These are phyloP conservation scores for Scrobipalpa atriplicella DNA, from an alignment of 2,888 invertebrate species.

Conservation along the genomic window DNA sequence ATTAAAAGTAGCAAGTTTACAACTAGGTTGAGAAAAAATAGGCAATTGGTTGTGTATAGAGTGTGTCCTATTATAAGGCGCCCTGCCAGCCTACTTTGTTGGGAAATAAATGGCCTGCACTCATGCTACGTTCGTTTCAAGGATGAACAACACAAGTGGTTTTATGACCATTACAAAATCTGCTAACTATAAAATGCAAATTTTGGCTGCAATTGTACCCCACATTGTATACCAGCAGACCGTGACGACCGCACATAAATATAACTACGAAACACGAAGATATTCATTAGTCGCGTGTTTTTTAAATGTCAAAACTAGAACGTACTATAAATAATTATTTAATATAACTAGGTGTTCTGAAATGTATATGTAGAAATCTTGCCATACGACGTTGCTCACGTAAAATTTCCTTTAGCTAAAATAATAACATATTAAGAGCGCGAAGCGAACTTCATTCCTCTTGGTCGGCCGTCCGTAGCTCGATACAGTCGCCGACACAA, in stretches of 20 bases:
- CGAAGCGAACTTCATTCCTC: slow-evolving; percentile 64
- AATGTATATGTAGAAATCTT: slow-evolving; percentile 10
- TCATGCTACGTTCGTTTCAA: slow-evolving; percentile 7
- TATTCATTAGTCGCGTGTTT: slow-evolving; percentile 59
- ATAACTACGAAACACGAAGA: slow-evolving; percentile 49
- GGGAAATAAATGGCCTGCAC: neutral
- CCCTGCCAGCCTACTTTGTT: neutral
- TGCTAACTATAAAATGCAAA: slow-evolving; percentile 69
- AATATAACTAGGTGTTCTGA: slow-evolving; percentile 2
- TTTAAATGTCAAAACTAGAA: slow-evolving; percentile 43
- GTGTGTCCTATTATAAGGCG: slow-evolving; percentile 10
- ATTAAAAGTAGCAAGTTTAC: slow-evolving; percentile 19
- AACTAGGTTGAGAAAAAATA: slow-evolving; percentile 11
- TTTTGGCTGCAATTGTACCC: slow-evolving; percentile 70
- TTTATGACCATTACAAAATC: neutral
- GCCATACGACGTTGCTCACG: slow-evolving; percentile 17
- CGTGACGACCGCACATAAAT: slow-evolving; percentile 56
- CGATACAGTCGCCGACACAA: slow-evolving; percentile 40
- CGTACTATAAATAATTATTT: neutral
- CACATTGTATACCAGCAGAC: slow-evolving; percentile 64
- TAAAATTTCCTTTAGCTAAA: slow-evolving; percentile 44
- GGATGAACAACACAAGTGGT: neutral
- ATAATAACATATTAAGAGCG: slow-evolving; percentile 56
- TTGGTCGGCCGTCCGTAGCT: slow-evolving; percentile 62
- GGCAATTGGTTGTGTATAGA: slow-evolving; percentile 11